Evolutionary conservation across 2,113 vertebrate genomes (phyloP).

Genomic region (Platanista minor): DNA sequence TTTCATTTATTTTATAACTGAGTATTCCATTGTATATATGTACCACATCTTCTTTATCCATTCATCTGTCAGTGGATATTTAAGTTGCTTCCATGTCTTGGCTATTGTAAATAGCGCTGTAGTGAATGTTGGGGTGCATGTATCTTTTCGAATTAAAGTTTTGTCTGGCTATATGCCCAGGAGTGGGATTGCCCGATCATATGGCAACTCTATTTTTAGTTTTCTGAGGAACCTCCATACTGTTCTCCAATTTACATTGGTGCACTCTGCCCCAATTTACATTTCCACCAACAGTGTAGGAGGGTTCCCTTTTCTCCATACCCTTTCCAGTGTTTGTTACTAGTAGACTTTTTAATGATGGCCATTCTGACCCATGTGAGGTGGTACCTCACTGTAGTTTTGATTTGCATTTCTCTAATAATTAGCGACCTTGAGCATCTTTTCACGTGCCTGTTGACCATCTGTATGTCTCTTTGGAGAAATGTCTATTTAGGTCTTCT

Average conservation of each 20-base stretch:
- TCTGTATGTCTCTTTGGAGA: background rate
- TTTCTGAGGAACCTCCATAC: too few species aligned
- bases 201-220: background rate
- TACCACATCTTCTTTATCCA: background rate
- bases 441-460: background rate
- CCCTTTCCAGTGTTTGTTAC: background rate
- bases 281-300: background rate
- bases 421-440: background rate
- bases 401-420: background rate
- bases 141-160: background rate
- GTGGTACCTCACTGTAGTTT: background rate
- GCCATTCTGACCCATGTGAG: background rate
- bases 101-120: background rate
- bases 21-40: background rate
- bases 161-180: background rate
- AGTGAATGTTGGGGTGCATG: background rate
- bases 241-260: background rate
- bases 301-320: background rate
- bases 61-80: background rate
- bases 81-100: background rate
- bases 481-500: background rate
- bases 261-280: too few species aligned
- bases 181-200: background rate
- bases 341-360: background rate
- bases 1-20: too few species aligned